Percentiles rank a stretch among this genome's conserved stretches.
Conservation (phyloP, 2,888 invertebrate species). For the Thera britannica region DNA sequence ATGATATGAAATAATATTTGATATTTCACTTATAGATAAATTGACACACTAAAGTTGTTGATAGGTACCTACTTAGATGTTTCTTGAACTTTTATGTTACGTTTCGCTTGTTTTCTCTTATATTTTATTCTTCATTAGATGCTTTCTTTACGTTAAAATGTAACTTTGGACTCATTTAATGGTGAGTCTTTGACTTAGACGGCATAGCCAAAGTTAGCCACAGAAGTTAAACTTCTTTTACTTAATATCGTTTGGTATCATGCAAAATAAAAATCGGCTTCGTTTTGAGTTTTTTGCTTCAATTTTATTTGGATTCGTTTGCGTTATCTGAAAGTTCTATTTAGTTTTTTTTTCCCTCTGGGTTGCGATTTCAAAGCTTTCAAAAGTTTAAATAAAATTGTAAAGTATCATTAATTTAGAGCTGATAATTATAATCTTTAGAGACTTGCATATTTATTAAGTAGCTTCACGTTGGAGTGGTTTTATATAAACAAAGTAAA, state of each 20-base stretch:
- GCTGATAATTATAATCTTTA: conserved; percentile 71
- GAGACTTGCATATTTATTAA: conserved; percentile 75
- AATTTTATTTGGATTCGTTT: conserved; percentile 40
- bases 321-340: conserved; percentile 38
- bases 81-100: conserved; percentile 54
- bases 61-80: conserved; percentile 61
- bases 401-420: conserved; percentile 72
- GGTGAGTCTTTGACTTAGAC: conserved; percentile 64
- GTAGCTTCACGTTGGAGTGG: conserved; percentile 68
- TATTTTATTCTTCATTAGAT: conserved; percentile 69
- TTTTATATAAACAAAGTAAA: conserved; percentile 73
- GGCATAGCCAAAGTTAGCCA: conserved; percentile 83
- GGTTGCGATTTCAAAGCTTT: conserved; percentile 63
- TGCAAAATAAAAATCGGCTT: conserved; percentile 44
- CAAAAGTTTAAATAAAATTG: conserved; percentile 54
- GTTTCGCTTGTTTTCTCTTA: conserved; percentile 58
- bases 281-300: conserved; percentile 48
- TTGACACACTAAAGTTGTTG: conserved; percentile 77
- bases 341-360: conserved; percentile 45
- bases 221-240: conserved; percentile 75
- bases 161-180: conserved; percentile 62
- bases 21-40: conserved; percentile 84
- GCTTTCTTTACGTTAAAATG: conserved; percentile 76
- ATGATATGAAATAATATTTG: conserved; percentile 85
- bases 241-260: conserved; percentile 49